These are phyloP conservation scores for Heterotilapia buettikoferi DNA, from an alignment of 2,113 vertebrate genomes.

Conservation along the genomic window DNA sequence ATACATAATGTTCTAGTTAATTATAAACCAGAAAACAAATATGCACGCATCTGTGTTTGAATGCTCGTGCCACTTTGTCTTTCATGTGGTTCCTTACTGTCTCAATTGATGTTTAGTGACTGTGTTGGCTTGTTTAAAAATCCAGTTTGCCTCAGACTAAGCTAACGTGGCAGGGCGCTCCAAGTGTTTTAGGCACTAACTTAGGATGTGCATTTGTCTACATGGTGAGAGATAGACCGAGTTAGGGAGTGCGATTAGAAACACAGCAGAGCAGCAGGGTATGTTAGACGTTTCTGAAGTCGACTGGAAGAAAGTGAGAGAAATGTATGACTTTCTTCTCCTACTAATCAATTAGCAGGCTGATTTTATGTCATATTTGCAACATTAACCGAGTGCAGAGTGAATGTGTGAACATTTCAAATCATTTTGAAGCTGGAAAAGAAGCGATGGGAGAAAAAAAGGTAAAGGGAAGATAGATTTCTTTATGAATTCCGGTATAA, in stretches of 20 bases:
- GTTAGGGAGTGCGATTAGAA: not conserved
- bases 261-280: not conserved
- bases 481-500: not conserved
- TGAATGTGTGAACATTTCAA: not conserved
- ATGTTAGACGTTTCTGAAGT: not conserved
- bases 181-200: not conserved
- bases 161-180: rapidly evolving
- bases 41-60: not conserved
- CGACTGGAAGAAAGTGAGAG: not conserved
- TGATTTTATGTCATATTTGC: not conserved
- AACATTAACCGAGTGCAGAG: not conserved
- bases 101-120: not conserved
- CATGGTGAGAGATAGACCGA: not conserved
- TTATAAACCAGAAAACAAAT: constrained; percentile 19
- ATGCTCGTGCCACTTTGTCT: not conserved
- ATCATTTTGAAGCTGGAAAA: not conserved
- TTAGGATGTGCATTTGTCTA: not conserved
- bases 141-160: not conserved
- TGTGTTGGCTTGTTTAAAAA: too few species aligned
- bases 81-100: not conserved
- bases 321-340: not conserved
- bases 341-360: not conserved
- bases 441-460: not conserved
- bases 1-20: not conserved
- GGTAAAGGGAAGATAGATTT: not conserved